These are phyloP conservation scores for Chiloscyllium plagiosum DNA, from an alignment of 2,113 vertebrate species.

Conservation along the genomic window DNA sequence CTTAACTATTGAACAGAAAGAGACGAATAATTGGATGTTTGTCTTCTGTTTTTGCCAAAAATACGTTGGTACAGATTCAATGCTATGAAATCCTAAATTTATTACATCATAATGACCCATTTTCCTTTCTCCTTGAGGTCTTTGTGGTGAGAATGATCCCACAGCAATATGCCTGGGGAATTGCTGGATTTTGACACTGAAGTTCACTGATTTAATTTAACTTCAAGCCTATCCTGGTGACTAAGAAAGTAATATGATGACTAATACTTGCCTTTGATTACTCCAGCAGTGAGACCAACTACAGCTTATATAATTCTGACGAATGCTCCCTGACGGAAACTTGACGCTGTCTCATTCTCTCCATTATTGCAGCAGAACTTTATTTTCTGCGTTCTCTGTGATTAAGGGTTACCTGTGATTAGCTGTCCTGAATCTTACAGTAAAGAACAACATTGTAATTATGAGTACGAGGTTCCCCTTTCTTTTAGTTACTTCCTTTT, in stretches of 20 bases:
- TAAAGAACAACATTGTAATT: background rate
- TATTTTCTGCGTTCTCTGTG: too few relatives aligned
- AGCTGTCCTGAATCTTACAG: background rate
- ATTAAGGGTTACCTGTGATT: background rate
- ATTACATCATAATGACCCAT: background rate
- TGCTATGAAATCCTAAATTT: background rate
- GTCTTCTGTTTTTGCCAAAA: background rate
- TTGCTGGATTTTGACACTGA: background rate
- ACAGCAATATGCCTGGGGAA: background rate
- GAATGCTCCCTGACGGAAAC: too few relatives aligned
- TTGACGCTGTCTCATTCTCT: too few relatives aligned
- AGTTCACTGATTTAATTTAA: background rate
- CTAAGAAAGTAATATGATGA: background rate
- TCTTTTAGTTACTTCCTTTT: background rate
- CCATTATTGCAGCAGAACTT: too few relatives aligned
- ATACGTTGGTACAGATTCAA: background rate
- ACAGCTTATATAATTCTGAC: background rate
- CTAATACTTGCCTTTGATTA: background rate
- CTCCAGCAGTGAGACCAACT: background rate
- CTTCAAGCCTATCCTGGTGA: background rate
- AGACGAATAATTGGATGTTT: background rate
- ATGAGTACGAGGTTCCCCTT: background rate
- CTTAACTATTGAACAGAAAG: background rate
- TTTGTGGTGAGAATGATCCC: background rate
- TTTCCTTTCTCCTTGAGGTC: background rate